Evolutionary conservation across 2,797 vertebrate species (phyloP).

Genomic region (Rachycentron canadum): DNA sequence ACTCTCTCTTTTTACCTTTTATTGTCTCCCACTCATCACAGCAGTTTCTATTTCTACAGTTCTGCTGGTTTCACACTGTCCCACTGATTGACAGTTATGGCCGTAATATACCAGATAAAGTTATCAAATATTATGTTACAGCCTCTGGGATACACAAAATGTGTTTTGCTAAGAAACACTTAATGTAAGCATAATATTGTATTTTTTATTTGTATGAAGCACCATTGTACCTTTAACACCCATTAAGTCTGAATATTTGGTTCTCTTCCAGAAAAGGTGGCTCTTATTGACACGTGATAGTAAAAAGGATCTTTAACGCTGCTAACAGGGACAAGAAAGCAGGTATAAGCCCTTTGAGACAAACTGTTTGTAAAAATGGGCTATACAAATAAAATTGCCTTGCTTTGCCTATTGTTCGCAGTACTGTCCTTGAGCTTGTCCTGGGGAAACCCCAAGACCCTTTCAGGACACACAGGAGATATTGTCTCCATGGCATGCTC

Average conservation of each 20-base stretch:
- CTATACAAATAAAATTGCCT: no score
- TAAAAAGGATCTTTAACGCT: not conserved
- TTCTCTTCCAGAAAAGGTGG: not conserved
- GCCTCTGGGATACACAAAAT: not conserved
- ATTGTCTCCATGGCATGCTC: not conserved
- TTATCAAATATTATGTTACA: not conserved
- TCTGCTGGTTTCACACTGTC: not conserved
- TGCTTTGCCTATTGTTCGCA: not conserved
- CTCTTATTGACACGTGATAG: not conserved
- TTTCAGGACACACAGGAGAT: not conserved
- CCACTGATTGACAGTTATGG: not conserved
- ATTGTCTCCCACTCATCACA: not conserved
- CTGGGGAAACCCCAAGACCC: not conserved
- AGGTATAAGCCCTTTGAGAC: no score
- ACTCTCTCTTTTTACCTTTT: conserved; percentile 8
- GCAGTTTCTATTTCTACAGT: not conserved
- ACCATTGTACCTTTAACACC: not conserved
- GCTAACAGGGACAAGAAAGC: not conserved
- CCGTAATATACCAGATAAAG: not conserved
- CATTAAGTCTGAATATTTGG: not conserved
- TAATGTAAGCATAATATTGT: not conserved
- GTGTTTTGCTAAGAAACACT: not conserved
- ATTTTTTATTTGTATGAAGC: not conserved
- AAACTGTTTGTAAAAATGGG: no score
- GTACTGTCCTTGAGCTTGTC: not conserved